Percentiles rank a stretch among this genome's conserved stretches.
These are phyloP conservation scores for Trigoniulus corallinus DNA, from an alignment of 1,140 invertebrate genomes.

Conservation along the genomic window DNA sequence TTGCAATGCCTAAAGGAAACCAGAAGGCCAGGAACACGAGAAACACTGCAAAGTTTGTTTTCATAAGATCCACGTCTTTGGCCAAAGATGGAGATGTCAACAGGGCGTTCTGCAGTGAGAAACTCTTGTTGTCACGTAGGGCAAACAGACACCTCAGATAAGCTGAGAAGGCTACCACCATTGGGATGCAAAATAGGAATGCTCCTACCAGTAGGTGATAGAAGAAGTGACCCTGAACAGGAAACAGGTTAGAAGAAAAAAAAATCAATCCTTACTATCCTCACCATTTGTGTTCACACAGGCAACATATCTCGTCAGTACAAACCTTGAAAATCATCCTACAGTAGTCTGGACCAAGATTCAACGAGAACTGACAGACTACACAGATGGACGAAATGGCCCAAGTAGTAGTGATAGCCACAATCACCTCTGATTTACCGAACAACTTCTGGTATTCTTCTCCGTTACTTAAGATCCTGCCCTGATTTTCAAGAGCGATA, in stretches of 20 bases:
- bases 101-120: slow-evolving; percentile 1
- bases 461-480: slow-evolving; percentile 11
- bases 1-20: slow-evolving; percentile 43
- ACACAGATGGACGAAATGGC: not conserved
- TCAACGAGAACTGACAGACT: slow-evolving; percentile 1
- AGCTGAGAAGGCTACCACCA: slow-evolving; percentile 29
- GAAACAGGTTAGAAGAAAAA: too few relatives aligned
- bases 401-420: not conserved
- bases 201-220: slow-evolving; percentile 23
- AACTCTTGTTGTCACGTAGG: slow-evolving; percentile 6
- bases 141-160: slow-evolving; percentile 21
- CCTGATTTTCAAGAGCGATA: slow-evolving; percentile 37
- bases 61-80: slow-evolving; percentile 38
- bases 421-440: slow-evolving; percentile 7
- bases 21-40: slow-evolving; percentile 43
- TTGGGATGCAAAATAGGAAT: slow-evolving; percentile 36
- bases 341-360: slow-evolving; percentile 7
- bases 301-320: too few relatives aligned
- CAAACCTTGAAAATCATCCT: not conserved
- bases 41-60: slow-evolving; percentile 45
- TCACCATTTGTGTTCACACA: too few relatives aligned
- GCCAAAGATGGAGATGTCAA: slow-evolving; percentile 3
- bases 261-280: too few relatives aligned
- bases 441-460: slow-evolving; percentile 13
- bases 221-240: slow-evolving; percentile 7